Conservation (phyloP, 1,140 invertebrate species). For the Watersipora subatra region DNA sequence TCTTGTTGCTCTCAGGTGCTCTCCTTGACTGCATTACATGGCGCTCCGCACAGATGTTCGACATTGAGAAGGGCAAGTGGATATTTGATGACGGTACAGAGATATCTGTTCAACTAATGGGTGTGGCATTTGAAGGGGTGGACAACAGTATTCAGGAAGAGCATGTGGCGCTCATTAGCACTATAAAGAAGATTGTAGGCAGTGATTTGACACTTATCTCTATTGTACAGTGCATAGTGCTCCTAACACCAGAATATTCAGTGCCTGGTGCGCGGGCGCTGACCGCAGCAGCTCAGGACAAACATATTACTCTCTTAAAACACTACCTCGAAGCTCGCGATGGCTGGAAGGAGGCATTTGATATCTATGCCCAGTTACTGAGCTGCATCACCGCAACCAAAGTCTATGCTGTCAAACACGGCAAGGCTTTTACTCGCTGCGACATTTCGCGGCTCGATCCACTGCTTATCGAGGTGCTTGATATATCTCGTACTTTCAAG, state of each 20-base stretch:
- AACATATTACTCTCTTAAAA: conserved; percentile 73
- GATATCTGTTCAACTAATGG: conserved; percentile 25
- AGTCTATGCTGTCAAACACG: conserved; percentile 68
- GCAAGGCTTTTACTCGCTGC: conserved; percentile 72
- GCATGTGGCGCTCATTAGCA: conserved; percentile 29
- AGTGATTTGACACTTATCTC: conserved; percentile 53
- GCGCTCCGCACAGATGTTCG: conserved; percentile 71
- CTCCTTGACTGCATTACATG: conserved; percentile 76
- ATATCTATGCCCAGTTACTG: conserved; percentile 51
- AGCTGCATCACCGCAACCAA: conserved; percentile 73
- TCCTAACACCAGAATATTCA: conserved; percentile 69
- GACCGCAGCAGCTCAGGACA: conserved; percentile 54
- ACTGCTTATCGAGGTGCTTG: conserved; percentile 79
- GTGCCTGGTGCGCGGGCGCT: conserved; percentile 66
- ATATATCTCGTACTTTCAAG: no score
- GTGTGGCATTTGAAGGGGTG: conserved; percentile 29
- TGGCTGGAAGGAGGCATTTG: conserved; percentile 26
- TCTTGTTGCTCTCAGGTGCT: no score
- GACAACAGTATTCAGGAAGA: conserved; percentile 26
- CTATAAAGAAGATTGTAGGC: conserved; percentile 24
- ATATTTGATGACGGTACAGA: conserved; percentile 26
- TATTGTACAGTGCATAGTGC: conserved; percentile 69
- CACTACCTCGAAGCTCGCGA: conserved; percentile 74
- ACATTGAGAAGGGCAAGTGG: conserved; percentile 59
- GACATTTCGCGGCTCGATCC: conserved; percentile 79